Base-by-base conservation (phyloP, 2,888 invertebrate genomes). In the Orthosia gracilis region DNA sequence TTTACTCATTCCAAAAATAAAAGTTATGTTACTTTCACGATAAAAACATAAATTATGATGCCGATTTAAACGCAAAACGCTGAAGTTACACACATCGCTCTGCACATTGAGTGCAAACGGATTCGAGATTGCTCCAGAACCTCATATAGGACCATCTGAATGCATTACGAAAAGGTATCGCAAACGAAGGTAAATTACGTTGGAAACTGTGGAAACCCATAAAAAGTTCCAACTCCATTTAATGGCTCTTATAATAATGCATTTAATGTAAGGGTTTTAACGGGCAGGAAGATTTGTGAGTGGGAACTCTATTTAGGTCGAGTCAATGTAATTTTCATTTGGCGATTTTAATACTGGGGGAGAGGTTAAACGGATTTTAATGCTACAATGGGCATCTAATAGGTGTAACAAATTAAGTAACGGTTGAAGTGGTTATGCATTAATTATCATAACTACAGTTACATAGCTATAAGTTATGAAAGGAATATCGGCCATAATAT, bases 231-330 rank as follows among this genome's bases (percentile, higher is more conserved):
- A 66, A 62, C 69, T 76, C 40, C 49, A 63, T 71, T 64, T 76
- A 82, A 82, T 82, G 80, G 70, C 80, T 70, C 65, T 83, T 73
- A 71, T 67, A 71, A 82, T 82, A 82, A 84, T 80, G 84, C 84
- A 80, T 83, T 83, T 80, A 76, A 80, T 76, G 84, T 82, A 82
- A 82, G 76, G 82, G 84, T 55, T 79, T 64, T 68, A 76, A 83
- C 73, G 80, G 82, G 68, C 72, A 73, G n/a, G 58, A 80, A 82
- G 82, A 83, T 82, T 82, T 83, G 82, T 71, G 84, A 80, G 70
- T 67, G 50, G 68, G 67, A 58, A 76, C 69, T 82, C 67, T 80
- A 83, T 83, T 82, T 83, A 49, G 75, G 76, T 73, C 71, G 63
- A 79, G 62, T 76, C 70, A 80, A 73, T 73, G 67, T 80, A 80